Evolutionary conservation across 2,797 vertebrate species (phyloP), one percentile per base, ranked within the genome.

Genomic region (Cynodonichthys magdalenae): DNA sequence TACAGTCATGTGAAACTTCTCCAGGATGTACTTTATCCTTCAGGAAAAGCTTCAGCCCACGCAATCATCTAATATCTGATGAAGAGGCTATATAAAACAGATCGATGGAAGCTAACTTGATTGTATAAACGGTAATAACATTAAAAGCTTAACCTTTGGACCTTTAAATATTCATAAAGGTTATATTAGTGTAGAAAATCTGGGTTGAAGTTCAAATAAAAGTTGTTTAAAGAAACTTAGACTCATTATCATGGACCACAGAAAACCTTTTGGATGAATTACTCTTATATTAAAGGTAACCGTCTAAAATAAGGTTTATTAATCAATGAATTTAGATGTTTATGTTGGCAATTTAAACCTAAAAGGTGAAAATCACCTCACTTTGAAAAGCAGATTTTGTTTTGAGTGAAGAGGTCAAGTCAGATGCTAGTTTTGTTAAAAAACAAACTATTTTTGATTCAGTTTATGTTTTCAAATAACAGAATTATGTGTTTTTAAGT

Each of bases 111-210:
- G 47, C 10, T 15, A 17, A 29, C 2, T 17, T 49, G n/a, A 28
- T 66, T 64, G 15, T 55, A 49, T 15, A 52, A 63, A 46, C 36
- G 17, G 5, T 19, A 42, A 19, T 15, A 52, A 29, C 4, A 31
- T 14, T 10, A 0, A 15, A 51, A 48, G 20, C 46, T 45, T 44
- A 45, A 45, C 27, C 27, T 15, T 45, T 63, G 19, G 47, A 36
- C 51, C 27, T 19, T 19, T 1, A 49, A 28, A 6, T 10, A 39
- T 56, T 51, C 36, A 27, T 10, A 27, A 1, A 31, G 15, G 29
- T 57, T 29, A 17, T 24, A 24, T 2, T 24, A 3, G 17, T 14
- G 3, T n/a, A 10, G 48, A 28, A 56, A 49, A 42, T 20, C 36
- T 19, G 46, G 50, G 24, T 29, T 15, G 17, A 27, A 29, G 27